phyloP scores from a whole-genome alignment of 2,888 invertebrate genomes.

The Hyppa rectilinea region DNA sequence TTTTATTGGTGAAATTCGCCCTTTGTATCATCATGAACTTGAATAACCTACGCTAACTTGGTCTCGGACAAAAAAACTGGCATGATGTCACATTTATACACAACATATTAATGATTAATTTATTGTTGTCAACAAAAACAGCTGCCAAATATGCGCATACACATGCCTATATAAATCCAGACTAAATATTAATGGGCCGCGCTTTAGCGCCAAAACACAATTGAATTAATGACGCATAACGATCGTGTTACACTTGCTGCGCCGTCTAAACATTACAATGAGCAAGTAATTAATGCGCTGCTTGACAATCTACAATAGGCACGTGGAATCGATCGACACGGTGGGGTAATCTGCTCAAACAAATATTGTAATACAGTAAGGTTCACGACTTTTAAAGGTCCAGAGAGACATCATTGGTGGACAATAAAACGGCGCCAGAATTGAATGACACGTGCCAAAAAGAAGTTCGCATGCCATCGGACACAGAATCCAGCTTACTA shows the following conservation, averaged over 20 bases:
- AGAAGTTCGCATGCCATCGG: slow-evolving; percentile 81
- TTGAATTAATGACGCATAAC: slow-evolving; percentile 75
- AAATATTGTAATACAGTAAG: slow-evolving; percentile 39
- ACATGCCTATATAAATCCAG: slow-evolving; percentile 72
- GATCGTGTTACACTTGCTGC: slow-evolving; percentile 74
- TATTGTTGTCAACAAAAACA: slow-evolving; percentile 65
- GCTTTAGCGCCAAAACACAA: slow-evolving; percentile 73
- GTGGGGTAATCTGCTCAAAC: slow-evolving; percentile 54
- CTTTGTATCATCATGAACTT: slow-evolving; percentile 34
- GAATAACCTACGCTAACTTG: slow-evolving; percentile 22
- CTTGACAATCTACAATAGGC: slow-evolving; percentile 66
- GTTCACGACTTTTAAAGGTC: slow-evolving; percentile 48
- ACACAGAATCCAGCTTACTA: slow-evolving; percentile 83
- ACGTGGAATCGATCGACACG: slow-evolving; percentile 61
- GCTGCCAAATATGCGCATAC: slow-evolving; percentile 72
- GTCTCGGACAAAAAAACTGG: slow-evolving; percentile 24
- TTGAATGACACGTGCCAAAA: slow-evolving; percentile 83
- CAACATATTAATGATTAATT: slow-evolving; percentile 40
- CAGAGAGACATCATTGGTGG: slow-evolving; percentile 49
- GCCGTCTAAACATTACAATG: slow-evolving; percentile 68
- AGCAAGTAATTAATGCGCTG: slow-evolving; percentile 66
- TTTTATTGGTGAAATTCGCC: no score
- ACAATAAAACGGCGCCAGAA: slow-evolving; percentile 80
- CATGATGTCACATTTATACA: slow-evolving; percentile 56
- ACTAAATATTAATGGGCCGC: slow-evolving; percentile 69